phyloP scores from a whole-genome alignment of 1,140 invertebrate species.

The Cataglyphis hispanica region DNA sequence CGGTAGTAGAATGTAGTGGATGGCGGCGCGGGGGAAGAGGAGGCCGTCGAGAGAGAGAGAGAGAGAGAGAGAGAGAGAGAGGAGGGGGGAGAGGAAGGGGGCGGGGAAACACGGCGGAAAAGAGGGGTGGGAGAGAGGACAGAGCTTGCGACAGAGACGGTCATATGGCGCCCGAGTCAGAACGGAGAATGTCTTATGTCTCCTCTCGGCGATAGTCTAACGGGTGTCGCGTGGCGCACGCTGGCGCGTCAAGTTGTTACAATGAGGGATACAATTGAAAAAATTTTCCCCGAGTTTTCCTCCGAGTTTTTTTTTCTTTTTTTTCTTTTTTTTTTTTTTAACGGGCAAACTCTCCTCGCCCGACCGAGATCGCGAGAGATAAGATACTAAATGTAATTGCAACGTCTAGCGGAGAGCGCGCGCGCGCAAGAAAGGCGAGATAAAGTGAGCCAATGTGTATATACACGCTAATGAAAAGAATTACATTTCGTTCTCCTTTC shows the following conservation, averaged over 20 bases:
- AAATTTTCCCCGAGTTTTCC: background rate
- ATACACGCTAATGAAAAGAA: slow-evolving; percentile 18
- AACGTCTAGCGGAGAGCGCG: background rate
- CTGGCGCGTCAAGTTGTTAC: background rate
- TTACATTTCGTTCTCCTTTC: background rate
- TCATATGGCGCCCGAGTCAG: slow-evolving; percentile 82
- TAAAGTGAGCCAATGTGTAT: background rate
- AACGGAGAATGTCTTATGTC: slow-evolving; percentile 83
- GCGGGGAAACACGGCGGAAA: slow-evolving; percentile 21
- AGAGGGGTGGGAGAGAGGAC: slow-evolving; percentile 50
- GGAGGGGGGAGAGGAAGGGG: background rate
- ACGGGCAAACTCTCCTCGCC: background rate
- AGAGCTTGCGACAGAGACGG: slow-evolving; percentile 80
- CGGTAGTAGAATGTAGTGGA: slow-evolving; percentile 71
- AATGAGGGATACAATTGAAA: slow-evolving; percentile 7
- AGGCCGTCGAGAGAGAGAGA: background rate
- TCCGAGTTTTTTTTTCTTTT: background rate
- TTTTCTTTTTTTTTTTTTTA: slow-evolving; percentile 22
- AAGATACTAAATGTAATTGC: slow-evolving; percentile 31
- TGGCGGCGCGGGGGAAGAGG: slow-evolving; percentile 54
- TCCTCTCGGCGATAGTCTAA: slow-evolving; percentile 75
- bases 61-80: too few relatives aligned
- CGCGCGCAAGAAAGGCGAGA: background rate
- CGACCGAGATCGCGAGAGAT: background rate
- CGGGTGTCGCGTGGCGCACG: slow-evolving; percentile 61